phyloP scores from a whole-genome alignment of 2,113 vertebrate species.

The Gasterosteus aculeatus region DNA sequence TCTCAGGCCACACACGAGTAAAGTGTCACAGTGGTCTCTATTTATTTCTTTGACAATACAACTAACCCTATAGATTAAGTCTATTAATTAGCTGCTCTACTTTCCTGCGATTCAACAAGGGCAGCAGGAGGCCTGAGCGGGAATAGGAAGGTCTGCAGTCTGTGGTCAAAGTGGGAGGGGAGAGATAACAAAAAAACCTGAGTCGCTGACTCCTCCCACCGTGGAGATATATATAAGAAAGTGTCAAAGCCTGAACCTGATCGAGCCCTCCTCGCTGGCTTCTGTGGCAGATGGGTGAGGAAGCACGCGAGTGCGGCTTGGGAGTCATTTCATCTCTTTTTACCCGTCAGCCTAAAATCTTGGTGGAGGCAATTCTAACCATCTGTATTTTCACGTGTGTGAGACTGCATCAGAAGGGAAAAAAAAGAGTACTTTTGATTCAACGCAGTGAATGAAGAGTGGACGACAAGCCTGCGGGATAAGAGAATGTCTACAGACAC shows the following conservation, averaged over 20 bases:
- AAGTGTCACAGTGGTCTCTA: constrained; percentile 8
- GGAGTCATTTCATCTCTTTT: not conserved
- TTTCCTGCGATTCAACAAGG: constrained; percentile 35
- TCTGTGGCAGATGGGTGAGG: constrained; percentile 24
- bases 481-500: constrained; percentile 59
- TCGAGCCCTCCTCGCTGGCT: constrained; percentile 18
- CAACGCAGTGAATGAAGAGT: not conserved
- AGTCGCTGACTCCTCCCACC: constrained; percentile 73
- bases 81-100: constrained; percentile 37
- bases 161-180: constrained; percentile 78
- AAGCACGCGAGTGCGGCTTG: constrained; percentile 17
- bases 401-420: not conserved
- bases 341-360: not conserved
- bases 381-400: constrained; percentile 12
- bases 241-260: constrained; percentile 67
- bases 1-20: not conserved
- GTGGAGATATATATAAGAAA: constrained; percentile 79
- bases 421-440: constrained; percentile 5
- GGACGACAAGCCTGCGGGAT: not conserved
- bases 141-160: constrained; percentile 60
- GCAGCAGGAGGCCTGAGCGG: constrained; percentile 57
- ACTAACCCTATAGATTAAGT: constrained; percentile 15
- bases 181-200: constrained; percentile 67
- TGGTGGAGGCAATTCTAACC: not conserved
- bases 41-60: constrained; percentile 1